Evolutionary conservation across 2,797 vertebrate species (phyloP).

Genomic region (Brotula barbata): DNA sequence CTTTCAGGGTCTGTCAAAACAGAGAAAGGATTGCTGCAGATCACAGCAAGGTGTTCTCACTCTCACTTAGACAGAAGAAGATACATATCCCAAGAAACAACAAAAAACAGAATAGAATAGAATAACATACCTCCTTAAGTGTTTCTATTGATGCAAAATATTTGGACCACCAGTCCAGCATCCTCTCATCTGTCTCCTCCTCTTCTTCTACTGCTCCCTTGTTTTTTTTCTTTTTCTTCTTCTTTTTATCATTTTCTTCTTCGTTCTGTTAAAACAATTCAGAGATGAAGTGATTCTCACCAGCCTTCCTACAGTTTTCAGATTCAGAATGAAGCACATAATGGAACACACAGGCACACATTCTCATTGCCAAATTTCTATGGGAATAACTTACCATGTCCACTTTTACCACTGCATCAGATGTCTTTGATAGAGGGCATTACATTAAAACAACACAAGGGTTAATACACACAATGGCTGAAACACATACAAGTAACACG

Average conservation of each 20-base stretch:
- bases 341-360: neutral
- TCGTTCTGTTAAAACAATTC: constrained; percentile 76
- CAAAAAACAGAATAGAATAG: neutral
- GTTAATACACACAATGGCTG: constrained; percentile 57
- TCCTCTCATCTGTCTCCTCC: constrained; percentile 90
- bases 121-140: constrained; percentile 88
- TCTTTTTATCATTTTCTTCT: constrained; percentile 84
- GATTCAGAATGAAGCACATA: neutral
- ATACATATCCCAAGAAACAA: too few species aligned
- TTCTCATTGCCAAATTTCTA: constrained; percentile 19
- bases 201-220: constrained; percentile 86
- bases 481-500: constrained; percentile 43
- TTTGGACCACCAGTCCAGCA: constrained; percentile 99
- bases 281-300: constrained; percentile 4
- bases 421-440: constrained; percentile 79
- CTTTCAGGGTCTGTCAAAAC: constrained; percentile 82
- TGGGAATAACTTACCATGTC: constrained; percentile 87
- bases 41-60: too few species aligned
- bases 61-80: neutral
- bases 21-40: neutral
- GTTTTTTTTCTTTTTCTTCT: constrained; percentile 93
- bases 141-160: constrained; percentile 97
- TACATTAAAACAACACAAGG: constrained; percentile 66
- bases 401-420: constrained; percentile 94
- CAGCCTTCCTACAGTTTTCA: neutral